phyloP scores from a whole-genome alignment of 2,113 vertebrate genomes.

The Rousettus leschenaultii region DNA sequence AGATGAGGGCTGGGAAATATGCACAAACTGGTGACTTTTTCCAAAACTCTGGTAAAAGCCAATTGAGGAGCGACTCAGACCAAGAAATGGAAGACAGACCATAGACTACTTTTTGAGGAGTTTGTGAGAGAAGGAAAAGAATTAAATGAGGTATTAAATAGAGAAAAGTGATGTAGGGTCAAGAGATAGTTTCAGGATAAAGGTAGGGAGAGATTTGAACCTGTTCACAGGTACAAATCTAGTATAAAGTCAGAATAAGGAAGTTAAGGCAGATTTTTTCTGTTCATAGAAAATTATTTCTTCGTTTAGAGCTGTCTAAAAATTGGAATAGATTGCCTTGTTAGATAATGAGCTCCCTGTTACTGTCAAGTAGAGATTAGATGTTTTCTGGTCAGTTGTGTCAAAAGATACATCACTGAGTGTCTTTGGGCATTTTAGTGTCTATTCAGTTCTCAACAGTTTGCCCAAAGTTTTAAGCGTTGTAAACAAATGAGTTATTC shows the following conservation, averaged over 20 bases:
- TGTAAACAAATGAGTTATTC: slow-evolving; percentile 30
- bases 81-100: background rate
- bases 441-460: slow-evolving; percentile 42
- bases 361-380: background rate
- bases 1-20: background rate
- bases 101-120: slow-evolving; percentile 15
- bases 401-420: background rate
- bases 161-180: slow-evolving; percentile 9
- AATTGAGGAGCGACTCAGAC: background rate
- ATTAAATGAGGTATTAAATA: slow-evolving; percentile 10
- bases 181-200: slow-evolving; percentile 24
- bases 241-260: background rate
- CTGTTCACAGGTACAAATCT: background rate
- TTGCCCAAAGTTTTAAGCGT: slow-evolving; percentile 43
- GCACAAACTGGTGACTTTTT: background rate
- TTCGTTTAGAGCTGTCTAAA: slow-evolving; percentile 43
- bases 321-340: background rate
- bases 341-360: slow-evolving; percentile 6
- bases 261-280: slow-evolving; percentile 8
- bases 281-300: background rate
- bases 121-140: slow-evolving; percentile 20
- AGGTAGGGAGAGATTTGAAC: slow-evolving; percentile 1
- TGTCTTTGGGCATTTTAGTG: slow-evolving; percentile 9
- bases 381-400: background rate
- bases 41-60: background rate